Evolutionary conservation across 2,113 vertebrate genomes (phyloP).

Genomic region (Cinclus cinclus): DNA sequence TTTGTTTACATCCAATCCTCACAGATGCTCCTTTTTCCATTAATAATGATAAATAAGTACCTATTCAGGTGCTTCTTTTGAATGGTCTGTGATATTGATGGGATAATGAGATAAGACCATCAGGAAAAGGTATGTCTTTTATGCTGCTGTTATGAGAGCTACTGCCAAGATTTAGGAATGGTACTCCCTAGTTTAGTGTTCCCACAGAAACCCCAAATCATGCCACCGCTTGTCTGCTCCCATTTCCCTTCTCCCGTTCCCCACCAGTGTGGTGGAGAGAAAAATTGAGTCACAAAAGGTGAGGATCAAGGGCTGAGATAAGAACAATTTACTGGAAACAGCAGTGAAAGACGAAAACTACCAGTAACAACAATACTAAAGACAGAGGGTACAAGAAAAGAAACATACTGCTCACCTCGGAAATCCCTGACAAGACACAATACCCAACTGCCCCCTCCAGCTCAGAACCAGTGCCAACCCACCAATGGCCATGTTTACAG

Average conservation of each 20-base stretch:
- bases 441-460: fast-evolving
- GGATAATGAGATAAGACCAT: not conserved
- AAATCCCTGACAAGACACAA: not conserved
- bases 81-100: not conserved
- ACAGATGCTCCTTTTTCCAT: not conserved
- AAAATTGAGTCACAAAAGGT: not conserved
- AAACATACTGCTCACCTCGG: fast-evolving
- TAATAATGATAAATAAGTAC: not conserved
- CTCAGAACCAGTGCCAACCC: not conserved
- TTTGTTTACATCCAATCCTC: not conserved
- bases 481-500: fast-evolving
- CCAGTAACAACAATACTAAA: not conserved
- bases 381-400: not conserved
- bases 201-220: not conserved
- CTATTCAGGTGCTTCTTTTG: not conserved
- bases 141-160: not conserved
- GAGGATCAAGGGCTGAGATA: not conserved
- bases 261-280: not conserved
- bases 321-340: not conserved
- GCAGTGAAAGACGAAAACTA: not conserved
- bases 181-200: not conserved
- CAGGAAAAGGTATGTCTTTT: not conserved
- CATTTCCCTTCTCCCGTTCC: fast-evolving
- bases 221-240: fast-evolving
- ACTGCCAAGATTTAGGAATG: not conserved